These are phyloP conservation scores for Struthidea cinerea DNA, from an alignment of 2,113 vertebrate genomes.

Conservation along the genomic window DNA sequence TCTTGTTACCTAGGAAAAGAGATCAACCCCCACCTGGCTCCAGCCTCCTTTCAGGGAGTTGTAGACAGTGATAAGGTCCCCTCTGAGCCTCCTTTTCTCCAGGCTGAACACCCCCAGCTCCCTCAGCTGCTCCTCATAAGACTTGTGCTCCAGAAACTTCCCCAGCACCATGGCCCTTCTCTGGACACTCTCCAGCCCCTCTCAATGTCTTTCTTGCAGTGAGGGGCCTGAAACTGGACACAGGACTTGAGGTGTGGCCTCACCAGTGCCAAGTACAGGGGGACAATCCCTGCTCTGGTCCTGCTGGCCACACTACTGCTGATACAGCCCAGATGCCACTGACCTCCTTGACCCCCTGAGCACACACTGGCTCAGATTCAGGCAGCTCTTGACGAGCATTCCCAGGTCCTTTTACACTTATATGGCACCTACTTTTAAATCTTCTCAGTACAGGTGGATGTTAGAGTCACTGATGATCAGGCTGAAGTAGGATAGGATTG, in stretches of 20 bases:
- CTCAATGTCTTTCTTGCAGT: not conserved
- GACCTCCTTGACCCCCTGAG: not conserved
- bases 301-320: not conserved
- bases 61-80: rapidly evolving
- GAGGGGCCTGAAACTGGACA: not conserved
- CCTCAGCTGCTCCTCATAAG: not conserved
- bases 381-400: not conserved
- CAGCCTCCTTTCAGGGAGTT: not conserved
- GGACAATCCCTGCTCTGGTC: rapidly evolving
- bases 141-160: not conserved
- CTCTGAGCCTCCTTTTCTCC: not conserved
- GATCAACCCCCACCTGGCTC: rapidly evolving
- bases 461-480: not conserved
- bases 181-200: rapidly evolving
- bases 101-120: not conserved
- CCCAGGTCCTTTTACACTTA: not conserved
- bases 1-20: not conserved
- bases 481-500: not conserved
- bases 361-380: not conserved
- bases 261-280: rapidly evolving
- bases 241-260: rapidly evolving
- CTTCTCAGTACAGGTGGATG: not conserved
- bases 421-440: not conserved
- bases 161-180: rapidly evolving
- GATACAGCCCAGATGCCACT: not conserved